Evolutionary conservation across 1,140 invertebrate genomes (phyloP), one percentile per base, ranked within the genome.

Genomic region (Psix sp.): DNA sequence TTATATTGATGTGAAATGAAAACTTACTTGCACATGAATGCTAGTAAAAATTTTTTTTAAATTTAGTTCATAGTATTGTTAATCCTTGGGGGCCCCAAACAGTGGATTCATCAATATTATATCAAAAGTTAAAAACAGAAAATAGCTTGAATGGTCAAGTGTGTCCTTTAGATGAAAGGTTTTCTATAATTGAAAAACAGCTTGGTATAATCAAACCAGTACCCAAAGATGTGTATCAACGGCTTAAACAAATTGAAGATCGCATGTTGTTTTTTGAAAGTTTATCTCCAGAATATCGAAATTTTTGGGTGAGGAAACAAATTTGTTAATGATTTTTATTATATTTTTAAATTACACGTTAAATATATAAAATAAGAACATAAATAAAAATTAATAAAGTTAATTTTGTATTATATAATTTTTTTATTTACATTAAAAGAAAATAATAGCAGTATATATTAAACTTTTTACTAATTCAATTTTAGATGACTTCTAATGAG

Each of bases 281-380:
- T 14, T 79, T 91, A 67, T 93, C 92, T 13, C 92, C 92, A 0
- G 92, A 93, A 81, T 94, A 93, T 73, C 89, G 88, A 51, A 84
- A 88, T 36, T 90, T 91, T 86, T 91, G 89, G 90, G 91, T 91
- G 87, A 87, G 75, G n/a, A 9, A 31, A 24, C 13, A 18, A 15
- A 1, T 14, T 16, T 24, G 3, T 10, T 17, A 24, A 38, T 46
- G 20, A 33, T 33, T 40, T 40, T 40, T 40, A 40, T 24, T 4
- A 4, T 24, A 24, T 4, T 24, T 24, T 24, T 4, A 24, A 24
- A 24, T 24, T 24, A 4, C 7, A 24, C 3, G 3, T 24, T 24
- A 24, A 24, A 4, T 24, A 24, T 24, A 24, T 24, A 24, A 24
- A 24, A 24, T 24, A 4, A n/a, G n/a, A n/a, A n/a, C n/a, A n/a